phyloP scores from a whole-genome alignment of 2,113 vertebrate species.

The Syngnathus typhle region DNA sequence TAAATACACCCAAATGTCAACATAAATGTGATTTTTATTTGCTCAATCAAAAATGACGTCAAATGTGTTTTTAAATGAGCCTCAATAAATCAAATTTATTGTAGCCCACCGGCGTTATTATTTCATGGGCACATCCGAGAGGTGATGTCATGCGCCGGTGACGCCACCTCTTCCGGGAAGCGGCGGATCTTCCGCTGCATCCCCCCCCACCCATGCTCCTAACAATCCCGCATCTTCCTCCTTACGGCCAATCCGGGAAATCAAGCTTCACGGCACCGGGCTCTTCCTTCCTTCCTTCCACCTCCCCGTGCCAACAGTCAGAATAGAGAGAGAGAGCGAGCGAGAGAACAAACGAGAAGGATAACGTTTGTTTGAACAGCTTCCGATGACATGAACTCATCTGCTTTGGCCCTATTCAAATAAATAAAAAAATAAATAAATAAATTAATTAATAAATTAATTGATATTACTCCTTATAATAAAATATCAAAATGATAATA shows the following conservation, averaged over 20 bases:
- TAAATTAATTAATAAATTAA: no score
- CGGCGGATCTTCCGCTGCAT: conserved; percentile 31
- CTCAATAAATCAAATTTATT: no score
- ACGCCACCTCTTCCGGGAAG: conserved; percentile 72
- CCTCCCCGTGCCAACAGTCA: not conserved
- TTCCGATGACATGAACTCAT: no score
- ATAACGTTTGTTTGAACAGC: no score
- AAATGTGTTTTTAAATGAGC: no score
- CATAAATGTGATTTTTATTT: no score
- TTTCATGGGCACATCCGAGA: not conserved
- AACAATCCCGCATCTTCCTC: not conserved
- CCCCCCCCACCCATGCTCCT: not conserved
- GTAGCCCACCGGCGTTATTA: not conserved
- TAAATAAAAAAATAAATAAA: no score
- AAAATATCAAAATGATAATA: no score
- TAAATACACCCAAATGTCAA: not conserved
- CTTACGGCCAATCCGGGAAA: conserved; percentile 40
- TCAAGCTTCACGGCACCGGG: not conserved
- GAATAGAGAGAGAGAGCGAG: not conserved
- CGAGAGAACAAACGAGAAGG: no score
- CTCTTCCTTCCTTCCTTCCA: not conserved
- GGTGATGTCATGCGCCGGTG: not conserved
- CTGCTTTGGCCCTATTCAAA: no score
- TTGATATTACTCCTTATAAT: no score
- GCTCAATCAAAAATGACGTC: no score